Evolutionary conservation across 2,113 vertebrate species (phyloP).

Genomic region (Raja brachyura): DNA sequence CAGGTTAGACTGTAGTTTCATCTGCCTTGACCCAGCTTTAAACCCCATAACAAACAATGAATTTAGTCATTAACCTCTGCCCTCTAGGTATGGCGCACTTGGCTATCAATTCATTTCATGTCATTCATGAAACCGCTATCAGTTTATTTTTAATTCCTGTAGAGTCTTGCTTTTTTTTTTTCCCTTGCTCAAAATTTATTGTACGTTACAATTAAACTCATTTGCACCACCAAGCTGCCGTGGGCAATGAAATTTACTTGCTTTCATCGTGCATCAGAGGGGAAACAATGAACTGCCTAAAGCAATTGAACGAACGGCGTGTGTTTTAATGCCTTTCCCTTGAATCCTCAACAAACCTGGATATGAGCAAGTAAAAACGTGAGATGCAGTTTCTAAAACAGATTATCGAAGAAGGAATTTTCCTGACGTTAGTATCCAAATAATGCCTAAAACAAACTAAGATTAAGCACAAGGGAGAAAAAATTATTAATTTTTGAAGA

Average conservation of each 20-base stretch:
- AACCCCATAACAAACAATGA: neutral
- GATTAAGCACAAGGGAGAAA: too few relatives aligned
- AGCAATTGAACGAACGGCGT: neutral
- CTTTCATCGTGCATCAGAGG: neutral
- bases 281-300: neutral
- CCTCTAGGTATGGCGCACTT: neutral
- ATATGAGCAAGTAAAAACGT: too few relatives aligned
- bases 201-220: neutral
- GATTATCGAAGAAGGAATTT: too few relatives aligned
- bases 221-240: neutral
- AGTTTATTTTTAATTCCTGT: neutral
- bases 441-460: too few relatives aligned
- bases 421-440: too few relatives aligned
- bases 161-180: neutral
- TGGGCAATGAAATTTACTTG: neutral
- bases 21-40: conserved; percentile 17
- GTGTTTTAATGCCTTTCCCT: too few relatives aligned
- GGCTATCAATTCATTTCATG: neutral
- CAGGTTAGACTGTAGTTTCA: neutral
- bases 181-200: neutral
- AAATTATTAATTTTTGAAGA: too few relatives aligned
- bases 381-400: too few relatives aligned
- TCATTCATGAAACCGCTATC: neutral
- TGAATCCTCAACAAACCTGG: too few relatives aligned
- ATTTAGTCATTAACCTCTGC: neutral